Evolutionary conservation across 2,797 vertebrate genomes (phyloP).

Genomic region (Rhinogobio ventralis): DNA sequence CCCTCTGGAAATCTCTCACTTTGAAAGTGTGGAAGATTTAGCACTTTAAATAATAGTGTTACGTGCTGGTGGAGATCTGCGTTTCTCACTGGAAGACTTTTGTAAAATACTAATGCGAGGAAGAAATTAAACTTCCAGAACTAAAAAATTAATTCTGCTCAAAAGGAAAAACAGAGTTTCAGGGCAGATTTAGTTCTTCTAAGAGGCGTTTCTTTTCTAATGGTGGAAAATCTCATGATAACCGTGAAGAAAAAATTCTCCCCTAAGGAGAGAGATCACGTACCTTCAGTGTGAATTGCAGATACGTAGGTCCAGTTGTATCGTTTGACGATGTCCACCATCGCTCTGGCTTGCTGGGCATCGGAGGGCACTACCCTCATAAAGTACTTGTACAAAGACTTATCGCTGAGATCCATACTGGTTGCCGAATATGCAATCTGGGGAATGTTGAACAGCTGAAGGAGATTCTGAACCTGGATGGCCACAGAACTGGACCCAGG

Average conservation of each 20-base stretch:
- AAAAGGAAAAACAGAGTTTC: neutral
- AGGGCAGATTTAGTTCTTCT: constrained; percentile 3
- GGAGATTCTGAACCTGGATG: constrained; percentile 97
- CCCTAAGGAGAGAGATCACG: constrained; percentile 21
- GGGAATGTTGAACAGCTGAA: constrained; percentile 99
- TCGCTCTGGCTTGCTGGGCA: constrained; percentile 94
- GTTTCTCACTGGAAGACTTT: neutral
- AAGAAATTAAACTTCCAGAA: neutral
- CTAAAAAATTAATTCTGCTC: neutral
- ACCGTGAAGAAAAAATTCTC: neutral
- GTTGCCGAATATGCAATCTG: constrained; percentile 99
- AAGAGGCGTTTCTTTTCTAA: neutral
- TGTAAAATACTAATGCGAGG: neutral
- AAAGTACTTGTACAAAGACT: constrained; percentile 96
- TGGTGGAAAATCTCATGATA: neutral
- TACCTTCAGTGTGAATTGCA: constrained; percentile 98
- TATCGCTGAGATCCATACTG: constrained; percentile 98
- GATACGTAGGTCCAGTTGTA: constrained; percentile 99
- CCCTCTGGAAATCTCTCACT: neutral
- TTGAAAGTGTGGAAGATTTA: constrained; percentile 4
- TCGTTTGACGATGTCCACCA: constrained; percentile 98
- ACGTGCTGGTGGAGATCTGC: neutral
- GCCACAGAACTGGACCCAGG: constrained; percentile 98
- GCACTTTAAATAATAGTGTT: constrained; percentile 17
- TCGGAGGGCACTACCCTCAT: constrained; percentile 99